Conservation (phyloP, 2,888 invertebrate species). For the Xanthostigma xanthostigma region DNA sequence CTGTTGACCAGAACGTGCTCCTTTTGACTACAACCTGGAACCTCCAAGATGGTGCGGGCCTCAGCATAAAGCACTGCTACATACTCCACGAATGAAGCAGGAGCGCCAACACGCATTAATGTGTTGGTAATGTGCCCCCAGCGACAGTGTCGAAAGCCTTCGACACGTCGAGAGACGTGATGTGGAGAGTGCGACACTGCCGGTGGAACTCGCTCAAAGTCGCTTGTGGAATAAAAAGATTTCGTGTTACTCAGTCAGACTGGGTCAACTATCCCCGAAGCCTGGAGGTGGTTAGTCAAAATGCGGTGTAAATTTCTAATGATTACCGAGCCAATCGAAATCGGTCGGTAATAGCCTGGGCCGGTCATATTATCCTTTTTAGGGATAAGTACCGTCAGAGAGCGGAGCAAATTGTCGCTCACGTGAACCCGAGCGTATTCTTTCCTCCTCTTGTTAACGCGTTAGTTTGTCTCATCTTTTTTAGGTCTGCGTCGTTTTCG, state of each 20-base stretch:
- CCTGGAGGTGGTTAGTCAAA: constrained; percentile 10
- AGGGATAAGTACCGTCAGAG: constrained; percentile 14
- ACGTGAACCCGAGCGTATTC: too few species aligned
- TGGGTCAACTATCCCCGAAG: constrained; percentile 1
- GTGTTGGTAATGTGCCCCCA: too few species aligned
- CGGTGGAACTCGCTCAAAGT: constrained; percentile 10
- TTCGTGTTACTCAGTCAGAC: constrained; percentile 20
- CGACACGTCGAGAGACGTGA: too few species aligned
- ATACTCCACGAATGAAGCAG: constrained; percentile 17
- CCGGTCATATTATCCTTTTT: constrained; percentile 12
- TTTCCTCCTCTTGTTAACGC: too few species aligned
- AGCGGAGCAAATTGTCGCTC: constrained; percentile 8
- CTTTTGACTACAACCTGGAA: too few species aligned
- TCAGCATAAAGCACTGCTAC: constrained; percentile 15
- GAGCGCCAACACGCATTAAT: constrained; percentile 18
- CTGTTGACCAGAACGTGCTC: constrained; percentile 11
- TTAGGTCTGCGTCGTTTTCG: too few species aligned
- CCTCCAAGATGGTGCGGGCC: constrained; percentile 13
- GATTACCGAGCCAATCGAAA: constrained; percentile 16
- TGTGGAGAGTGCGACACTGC: too few species aligned
- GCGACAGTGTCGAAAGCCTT: too few species aligned
- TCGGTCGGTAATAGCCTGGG: constrained; percentile 17
- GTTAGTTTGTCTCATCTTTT: too few species aligned
- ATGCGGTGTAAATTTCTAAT: constrained; percentile 17
- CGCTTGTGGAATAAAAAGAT: constrained; percentile 15